phyloP scores from a whole-genome alignment of 2,888 invertebrate species.

The Taenaris catops region DNA sequence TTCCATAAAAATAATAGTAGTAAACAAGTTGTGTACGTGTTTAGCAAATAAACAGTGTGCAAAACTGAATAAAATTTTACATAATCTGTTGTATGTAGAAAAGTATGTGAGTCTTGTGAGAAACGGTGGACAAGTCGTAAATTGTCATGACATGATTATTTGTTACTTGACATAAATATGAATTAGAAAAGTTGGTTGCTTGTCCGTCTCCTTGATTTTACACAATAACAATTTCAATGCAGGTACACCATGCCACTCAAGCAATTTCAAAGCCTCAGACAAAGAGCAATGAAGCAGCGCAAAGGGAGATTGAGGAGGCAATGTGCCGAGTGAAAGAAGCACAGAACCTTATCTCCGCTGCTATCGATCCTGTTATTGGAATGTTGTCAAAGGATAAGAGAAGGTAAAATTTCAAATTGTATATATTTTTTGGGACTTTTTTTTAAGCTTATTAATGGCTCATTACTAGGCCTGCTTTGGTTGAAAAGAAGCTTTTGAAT shows the following conservation, averaged over 20 bases:
- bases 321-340: constrained; percentile 98
- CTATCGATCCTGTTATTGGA: constrained; percentile 94
- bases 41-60: too few species aligned
- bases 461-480: too few species aligned
- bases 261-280: constrained; percentile 95
- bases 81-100: too few species aligned
- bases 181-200: background rate
- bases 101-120: too few species aligned
- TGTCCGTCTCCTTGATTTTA: background rate
- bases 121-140: too few species aligned
- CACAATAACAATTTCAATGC: constrained; percentile 24
- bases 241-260: constrained; percentile 94
- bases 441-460: too few species aligned
- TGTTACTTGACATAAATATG: background rate
- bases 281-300: constrained; percentile 96
- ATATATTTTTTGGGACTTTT: too few species aligned
- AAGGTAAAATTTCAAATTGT: too few species aligned
- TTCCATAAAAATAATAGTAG: too few species aligned
- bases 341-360: constrained; percentile 95
- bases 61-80: too few species aligned
- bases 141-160: constrained; percentile 2
- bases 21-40: too few species aligned
- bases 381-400: constrained; percentile 92
- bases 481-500: too few species aligned
- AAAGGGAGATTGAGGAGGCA: constrained; percentile 97